Evolutionary conservation across 2,888 invertebrate genomes (phyloP).

Genomic region (Dendrolimus houi): DNA sequence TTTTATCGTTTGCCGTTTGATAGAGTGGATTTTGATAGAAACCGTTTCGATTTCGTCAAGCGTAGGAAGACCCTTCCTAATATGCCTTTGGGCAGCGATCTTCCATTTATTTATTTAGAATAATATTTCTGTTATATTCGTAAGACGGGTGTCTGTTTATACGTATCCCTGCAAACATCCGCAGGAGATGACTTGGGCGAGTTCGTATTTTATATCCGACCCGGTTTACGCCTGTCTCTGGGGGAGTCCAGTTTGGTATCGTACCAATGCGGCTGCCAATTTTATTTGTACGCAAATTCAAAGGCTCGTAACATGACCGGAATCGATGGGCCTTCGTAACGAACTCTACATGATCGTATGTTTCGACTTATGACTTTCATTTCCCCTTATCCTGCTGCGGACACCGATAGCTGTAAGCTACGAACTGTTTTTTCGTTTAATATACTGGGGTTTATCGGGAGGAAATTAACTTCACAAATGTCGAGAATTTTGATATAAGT

Average conservation of each 20-base stretch:
- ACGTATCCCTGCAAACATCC: constrained; percentile 41
- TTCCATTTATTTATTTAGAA: constrained; percentile 13
- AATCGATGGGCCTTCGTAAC: constrained; percentile 45
- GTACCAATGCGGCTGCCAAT: constrained; percentile 40
- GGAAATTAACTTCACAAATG: constrained; percentile 5
- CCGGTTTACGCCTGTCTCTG: constrained; percentile 35
- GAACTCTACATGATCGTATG: constrained; percentile 34
- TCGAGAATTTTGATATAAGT: too few species aligned
- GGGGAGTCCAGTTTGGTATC: constrained; percentile 34
- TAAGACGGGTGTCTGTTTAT: constrained; percentile 21
- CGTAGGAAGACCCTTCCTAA: background rate
- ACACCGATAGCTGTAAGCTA: constrained; percentile 6
- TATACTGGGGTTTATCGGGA: constrained; percentile 3
- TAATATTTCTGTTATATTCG: constrained; percentile 14
- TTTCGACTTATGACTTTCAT: constrained; percentile 54
- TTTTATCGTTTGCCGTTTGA: too few species aligned
- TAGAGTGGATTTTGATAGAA: background rate
- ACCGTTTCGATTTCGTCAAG: background rate
- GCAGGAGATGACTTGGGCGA: constrained; percentile 53
- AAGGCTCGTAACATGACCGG: constrained; percentile 47
- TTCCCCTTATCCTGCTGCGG: constrained; percentile 33
- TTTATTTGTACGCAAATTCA: constrained; percentile 65
- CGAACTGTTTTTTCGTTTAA: constrained; percentile 2
- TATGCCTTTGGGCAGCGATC: background rate
- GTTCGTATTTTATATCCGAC: constrained; percentile 49